Conservation (phyloP, 2,888 invertebrate species). For the Suillia variegata region DNA sequence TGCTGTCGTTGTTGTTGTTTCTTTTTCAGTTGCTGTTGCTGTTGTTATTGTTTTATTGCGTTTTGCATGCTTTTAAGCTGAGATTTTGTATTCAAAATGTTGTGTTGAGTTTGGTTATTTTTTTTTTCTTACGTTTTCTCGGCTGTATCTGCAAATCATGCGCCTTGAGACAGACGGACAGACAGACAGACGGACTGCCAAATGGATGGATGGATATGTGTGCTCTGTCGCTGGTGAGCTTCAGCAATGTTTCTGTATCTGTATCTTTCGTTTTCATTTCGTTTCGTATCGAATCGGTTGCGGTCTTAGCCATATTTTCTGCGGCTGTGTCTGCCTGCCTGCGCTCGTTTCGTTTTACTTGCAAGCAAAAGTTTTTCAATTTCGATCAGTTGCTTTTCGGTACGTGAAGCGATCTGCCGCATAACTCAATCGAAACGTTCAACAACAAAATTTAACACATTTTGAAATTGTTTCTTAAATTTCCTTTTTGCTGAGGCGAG, state of each 20-base stretch:
- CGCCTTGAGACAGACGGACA: too few relatives aligned
- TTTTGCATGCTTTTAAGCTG: conserved; percentile 21
- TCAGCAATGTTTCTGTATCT: conserved; percentile 24
- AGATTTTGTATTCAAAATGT: neutral
- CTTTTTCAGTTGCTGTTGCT: conserved; percentile 16
- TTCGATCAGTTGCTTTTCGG: conserved; percentile 58
- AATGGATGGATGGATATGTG: conserved; percentile 3
- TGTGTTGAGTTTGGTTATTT: neutral
- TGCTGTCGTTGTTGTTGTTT: conserved; percentile 12
- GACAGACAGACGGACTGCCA: too few relatives aligned
- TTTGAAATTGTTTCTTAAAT: conserved; percentile 8
- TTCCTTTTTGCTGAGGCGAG: neutral
- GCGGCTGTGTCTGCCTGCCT: too few relatives aligned
- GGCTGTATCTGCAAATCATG: neutral
- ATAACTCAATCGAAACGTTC: conserved; percentile 23
- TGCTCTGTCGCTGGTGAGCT: conserved; percentile 10
- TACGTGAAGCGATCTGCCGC: conserved; percentile 57
- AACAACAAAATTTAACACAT: conserved; percentile 8
- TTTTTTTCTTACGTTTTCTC: neutral
- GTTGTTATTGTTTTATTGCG: conserved; percentile 18
- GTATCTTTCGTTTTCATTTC: conserved; percentile 19
- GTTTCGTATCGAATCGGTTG: conserved; percentile 20
- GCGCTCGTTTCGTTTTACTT: too few relatives aligned
- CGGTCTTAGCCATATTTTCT: conserved; percentile 44
- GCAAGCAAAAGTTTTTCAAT: conserved; percentile 57